phyloP scores from a whole-genome alignment of 2,113 vertebrate genomes.

The Dasyprocta punctata region DNA sequence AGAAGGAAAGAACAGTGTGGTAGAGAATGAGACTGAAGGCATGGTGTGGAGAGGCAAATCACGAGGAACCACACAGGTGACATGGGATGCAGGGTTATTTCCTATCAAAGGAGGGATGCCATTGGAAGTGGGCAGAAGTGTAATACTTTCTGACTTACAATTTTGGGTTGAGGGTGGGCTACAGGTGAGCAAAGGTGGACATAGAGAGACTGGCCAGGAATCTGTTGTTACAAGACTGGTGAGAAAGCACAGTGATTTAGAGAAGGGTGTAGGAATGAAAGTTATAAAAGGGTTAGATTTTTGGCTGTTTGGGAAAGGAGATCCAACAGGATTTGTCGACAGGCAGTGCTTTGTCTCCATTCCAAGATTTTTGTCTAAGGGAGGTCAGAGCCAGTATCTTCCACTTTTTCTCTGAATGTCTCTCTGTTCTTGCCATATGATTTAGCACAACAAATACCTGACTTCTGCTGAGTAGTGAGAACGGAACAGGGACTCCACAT shows the following conservation, averaged over 20 bases:
- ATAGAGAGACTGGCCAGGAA: too few relatives aligned
- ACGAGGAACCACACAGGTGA: neutral
- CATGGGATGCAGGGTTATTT: neutral
- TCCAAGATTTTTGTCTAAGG: neutral
- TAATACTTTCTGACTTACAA: neutral
- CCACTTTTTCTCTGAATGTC: neutral
- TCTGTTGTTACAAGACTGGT: neutral
- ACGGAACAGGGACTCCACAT: neutral
- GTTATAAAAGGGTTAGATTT: too few relatives aligned
- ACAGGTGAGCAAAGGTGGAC: neutral
- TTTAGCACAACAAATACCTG: neutral
- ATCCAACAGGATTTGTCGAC: neutral
- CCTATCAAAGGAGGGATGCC: neutral
- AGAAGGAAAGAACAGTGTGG: neutral
- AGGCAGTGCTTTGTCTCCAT: neutral
- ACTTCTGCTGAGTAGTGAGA: neutral
- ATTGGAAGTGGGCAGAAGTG: neutral
- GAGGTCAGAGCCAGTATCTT: neutral
- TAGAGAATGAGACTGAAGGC: neutral
- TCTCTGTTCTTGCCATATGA: neutral
- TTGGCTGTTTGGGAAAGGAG: neutral
- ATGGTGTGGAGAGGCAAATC: too few relatives aligned
- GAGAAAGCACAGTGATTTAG: neutral
- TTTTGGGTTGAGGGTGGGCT: neutral
- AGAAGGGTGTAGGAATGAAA: too few relatives aligned